A percentile compares a stretch with the other conserved stretches of the same genome.
These are phyloP conservation scores for Morus bassanus DNA, from an alignment of 2,797 vertebrate species.

Conservation along the genomic window DNA sequence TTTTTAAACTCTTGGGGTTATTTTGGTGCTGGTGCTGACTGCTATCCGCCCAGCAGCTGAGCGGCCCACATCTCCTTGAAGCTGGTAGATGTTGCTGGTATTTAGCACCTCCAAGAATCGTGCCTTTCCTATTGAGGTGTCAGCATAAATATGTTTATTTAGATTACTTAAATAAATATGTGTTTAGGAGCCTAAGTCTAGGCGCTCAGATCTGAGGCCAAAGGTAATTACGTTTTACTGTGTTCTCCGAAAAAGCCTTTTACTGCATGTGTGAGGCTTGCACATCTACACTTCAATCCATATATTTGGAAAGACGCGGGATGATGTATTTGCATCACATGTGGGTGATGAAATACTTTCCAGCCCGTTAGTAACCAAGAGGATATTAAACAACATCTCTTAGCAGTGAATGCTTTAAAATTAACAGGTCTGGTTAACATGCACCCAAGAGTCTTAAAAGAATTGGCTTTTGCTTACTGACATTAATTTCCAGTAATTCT, in stretches of 20 bases:
- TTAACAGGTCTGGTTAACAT: background rate
- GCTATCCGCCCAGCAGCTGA: background rate
- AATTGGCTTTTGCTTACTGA: background rate
- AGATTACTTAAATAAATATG: constrained; percentile 66
- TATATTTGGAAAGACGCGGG: constrained; percentile 37
- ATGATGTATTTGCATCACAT: constrained; percentile 66
- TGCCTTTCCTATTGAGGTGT: constrained; percentile 56
- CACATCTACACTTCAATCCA: constrained; percentile 52
- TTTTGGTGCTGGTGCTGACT: background rate
- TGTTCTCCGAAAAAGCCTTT: constrained; percentile 29
- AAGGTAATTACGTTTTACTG: constrained; percentile 53
- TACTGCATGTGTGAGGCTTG: constrained; percentile 46
- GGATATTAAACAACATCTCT: constrained; percentile 58
- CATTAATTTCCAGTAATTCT: constrained; percentile 27
- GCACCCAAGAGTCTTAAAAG: background rate
- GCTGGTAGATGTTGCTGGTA: constrained; percentile 13
- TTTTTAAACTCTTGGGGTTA: background rate
- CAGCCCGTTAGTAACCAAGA: constrained; percentile 53
- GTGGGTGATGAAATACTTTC: constrained; percentile 67
- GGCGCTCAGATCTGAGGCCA: constrained; percentile 61
- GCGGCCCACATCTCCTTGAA: background rate
- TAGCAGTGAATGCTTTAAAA: constrained; percentile 23
- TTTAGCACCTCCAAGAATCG: constrained; percentile 13
- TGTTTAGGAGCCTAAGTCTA: constrained; percentile 43
- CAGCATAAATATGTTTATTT: constrained; percentile 64